phyloP scores from a whole-genome alignment of 1,140 invertebrate genomes.

The Drosophila repletoides region DNA sequence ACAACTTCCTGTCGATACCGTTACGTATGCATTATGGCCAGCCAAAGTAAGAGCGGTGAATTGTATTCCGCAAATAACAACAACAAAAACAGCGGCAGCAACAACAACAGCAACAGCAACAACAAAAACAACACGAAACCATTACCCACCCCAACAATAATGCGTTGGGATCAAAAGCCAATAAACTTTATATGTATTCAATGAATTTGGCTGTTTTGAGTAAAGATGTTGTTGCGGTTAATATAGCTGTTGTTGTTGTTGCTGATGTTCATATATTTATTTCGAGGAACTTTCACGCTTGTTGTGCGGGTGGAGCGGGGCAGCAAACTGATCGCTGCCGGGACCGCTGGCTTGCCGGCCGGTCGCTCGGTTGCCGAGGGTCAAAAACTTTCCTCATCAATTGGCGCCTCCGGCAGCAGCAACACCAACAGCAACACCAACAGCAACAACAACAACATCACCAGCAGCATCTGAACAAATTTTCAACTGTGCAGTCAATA shows the following conservation, averaged over 20 bases:
- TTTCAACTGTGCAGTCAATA: constrained; percentile 51
- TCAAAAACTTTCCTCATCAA: constrained; percentile 50
- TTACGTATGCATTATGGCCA: constrained; percentile 67
- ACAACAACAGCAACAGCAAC: not conserved
- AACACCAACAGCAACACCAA: not conserved
- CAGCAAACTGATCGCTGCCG: not conserved
- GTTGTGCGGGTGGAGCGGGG: not conserved
- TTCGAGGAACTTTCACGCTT: constrained; percentile 62
- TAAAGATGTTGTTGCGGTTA: constrained; percentile 17
- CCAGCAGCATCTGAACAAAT: constrained; percentile 1
- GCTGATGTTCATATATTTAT: constrained; percentile 29
- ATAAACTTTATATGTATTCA: constrained; percentile 65
- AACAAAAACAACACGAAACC: constrained; percentile 44
- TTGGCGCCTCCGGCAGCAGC: not conserved
- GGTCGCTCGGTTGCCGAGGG: constrained; percentile 4
- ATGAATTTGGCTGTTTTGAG: constrained; percentile 47
- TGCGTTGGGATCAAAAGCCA: constrained; percentile 79
- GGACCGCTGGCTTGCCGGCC: not conserved
- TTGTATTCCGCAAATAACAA: constrained; percentile 48
- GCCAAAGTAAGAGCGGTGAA: constrained; percentile 31
- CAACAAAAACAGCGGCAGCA: constrained; percentile 1
- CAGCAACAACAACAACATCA: too few relatives aligned
- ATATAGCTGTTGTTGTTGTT: constrained; percentile 23
- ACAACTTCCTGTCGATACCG: constrained; percentile 71
- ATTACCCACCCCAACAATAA: constrained; percentile 81